These are phyloP conservation scores for Exocentrus adspersus DNA, from an alignment of 2,888 invertebrate species.

Conservation along the genomic window DNA sequence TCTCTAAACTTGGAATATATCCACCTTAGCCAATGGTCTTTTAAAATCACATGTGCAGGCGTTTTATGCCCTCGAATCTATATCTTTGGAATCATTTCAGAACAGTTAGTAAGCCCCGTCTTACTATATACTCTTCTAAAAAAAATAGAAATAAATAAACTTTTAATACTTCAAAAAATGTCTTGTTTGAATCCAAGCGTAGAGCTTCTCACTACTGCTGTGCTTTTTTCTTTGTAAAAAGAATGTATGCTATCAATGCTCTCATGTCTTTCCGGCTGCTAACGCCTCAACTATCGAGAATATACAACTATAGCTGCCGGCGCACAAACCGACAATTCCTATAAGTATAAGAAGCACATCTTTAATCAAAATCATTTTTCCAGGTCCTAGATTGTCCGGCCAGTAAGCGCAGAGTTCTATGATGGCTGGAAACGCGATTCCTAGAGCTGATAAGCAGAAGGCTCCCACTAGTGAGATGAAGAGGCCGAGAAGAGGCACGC, in stretches of 20 bases:
- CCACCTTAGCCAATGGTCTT: background rate
- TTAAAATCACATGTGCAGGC: background rate
- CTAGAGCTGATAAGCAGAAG: constrained; percentile 76
- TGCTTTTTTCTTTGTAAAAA: background rate
- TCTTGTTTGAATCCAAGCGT: constrained; percentile 13
- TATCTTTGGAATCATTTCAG: background rate
- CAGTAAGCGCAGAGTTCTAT: constrained; percentile 79
- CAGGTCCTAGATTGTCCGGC: constrained; percentile 69
- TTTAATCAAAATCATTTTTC: constrained; percentile 63
- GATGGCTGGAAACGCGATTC: constrained; percentile 79
- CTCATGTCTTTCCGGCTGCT: constrained; percentile 41
- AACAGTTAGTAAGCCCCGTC: background rate
- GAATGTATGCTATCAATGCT: background rate
- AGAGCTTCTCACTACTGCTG: background rate
- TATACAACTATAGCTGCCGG: constrained; percentile 69
- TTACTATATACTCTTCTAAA: background rate
- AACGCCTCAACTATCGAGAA: constrained; percentile 63
- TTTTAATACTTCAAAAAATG: constrained; percentile 10
- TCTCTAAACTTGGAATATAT: constrained; percentile 2
- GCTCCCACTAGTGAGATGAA: constrained; percentile 83
- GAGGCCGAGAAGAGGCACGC: constrained; percentile 76
- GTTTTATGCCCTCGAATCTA: background rate
- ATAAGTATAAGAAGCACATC: constrained; percentile 66
- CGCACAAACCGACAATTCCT: constrained; percentile 66
- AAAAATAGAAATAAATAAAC: constrained; percentile 12